Percentiles rank a stretch among this genome's conserved stretches.
Evolutionary conservation across 2,888 invertebrate species (phyloP).

Genomic region (Hartigia nigra): DNA sequence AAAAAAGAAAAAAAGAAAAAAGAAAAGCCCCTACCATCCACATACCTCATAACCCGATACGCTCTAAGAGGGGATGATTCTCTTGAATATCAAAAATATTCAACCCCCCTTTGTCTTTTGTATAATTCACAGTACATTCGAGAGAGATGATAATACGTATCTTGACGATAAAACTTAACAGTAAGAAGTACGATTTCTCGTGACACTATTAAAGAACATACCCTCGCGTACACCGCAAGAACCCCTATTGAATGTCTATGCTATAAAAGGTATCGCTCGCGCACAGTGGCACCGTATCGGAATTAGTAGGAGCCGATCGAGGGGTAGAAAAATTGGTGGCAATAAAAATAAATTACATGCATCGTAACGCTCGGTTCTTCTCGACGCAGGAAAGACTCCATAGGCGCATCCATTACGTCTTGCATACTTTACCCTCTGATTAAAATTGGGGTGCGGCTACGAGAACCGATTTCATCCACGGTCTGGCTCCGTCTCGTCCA

Average conservation of each 20-base stretch:
- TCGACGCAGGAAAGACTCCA: constrained; percentile 32
- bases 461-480: constrained; percentile 11
- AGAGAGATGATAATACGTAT: neutral
- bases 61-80: neutral
- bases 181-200: neutral
- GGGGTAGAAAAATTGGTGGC: constrained; percentile 65
- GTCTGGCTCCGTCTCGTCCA: constrained; percentile 4
- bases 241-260: neutral
- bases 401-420: constrained; percentile 61
- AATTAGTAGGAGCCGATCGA: constrained; percentile 63
- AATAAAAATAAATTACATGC: constrained; percentile 67
- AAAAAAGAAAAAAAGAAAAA: constrained; percentile 35
- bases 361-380: constrained; percentile 63
- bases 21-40: neutral
- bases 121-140: neutral
- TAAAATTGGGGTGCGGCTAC: constrained; percentile 64
- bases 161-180: neutral
- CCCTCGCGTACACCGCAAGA: neutral
- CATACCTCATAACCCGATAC: neutral
- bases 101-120: neutral
- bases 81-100: neutral
- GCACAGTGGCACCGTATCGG: constrained; percentile 31
- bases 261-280: neutral
- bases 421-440: constrained; percentile 65
- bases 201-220: neutral